Base-by-base conservation (phyloP, 2,888 invertebrate genomes). In the Nemapogon koenigi region DNA sequence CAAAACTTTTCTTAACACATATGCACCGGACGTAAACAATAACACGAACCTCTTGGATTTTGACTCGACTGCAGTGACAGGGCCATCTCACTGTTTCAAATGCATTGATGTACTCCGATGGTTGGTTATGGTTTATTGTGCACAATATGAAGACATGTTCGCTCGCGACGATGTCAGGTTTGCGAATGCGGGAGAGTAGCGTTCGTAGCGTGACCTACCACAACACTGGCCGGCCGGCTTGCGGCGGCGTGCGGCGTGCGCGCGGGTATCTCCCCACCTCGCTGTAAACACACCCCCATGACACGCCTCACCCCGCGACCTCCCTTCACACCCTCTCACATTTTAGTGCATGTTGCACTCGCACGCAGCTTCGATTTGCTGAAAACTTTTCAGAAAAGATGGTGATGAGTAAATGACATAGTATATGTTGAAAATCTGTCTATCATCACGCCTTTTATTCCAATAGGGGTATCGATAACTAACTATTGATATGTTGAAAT, bases 201-300 rank as follows among this genome's bases (percentile, higher is more conserved):
- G 60, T 60, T 51, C 64, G 59, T 59, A 49, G 55, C 59, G 69
- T 76, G 83, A 83, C 84, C 84, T 84, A 83, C 83, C 83, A 83
- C 83, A 84, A 83, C 81, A 84, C 83, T 73, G 72, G 62, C 68
- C 49, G 46, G 56, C 61, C 57, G 51, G 53, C 59, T 55, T n/a
- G n/a, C n/a, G n/a, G n/a, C n/a, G n/a, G n/a, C n/a, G n/a, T n/a
- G n/a, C n/a, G n/a, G n/a, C 53, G 57, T 50, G 50, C 55, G 50
- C 43, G 52, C 49, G 59, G 59, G 62, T 62, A 64, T 62, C 62
- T 69, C 68, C 69, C 71, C 65, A 61, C 37, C 59, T 54, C 63
- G 62, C 67, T 46, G 62, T 69, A 70, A 71, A 75, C 73, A 71
- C 71, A 64, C 69, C 71, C 69, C 71, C 63, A 60, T 59, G 64